Percentiles rank a stretch among this genome's conserved stretches.
Evolutionary conservation across 64 coral and sea anemone genomes (phyloP).

Genomic region (Pocillopora verrucosa): DNA sequence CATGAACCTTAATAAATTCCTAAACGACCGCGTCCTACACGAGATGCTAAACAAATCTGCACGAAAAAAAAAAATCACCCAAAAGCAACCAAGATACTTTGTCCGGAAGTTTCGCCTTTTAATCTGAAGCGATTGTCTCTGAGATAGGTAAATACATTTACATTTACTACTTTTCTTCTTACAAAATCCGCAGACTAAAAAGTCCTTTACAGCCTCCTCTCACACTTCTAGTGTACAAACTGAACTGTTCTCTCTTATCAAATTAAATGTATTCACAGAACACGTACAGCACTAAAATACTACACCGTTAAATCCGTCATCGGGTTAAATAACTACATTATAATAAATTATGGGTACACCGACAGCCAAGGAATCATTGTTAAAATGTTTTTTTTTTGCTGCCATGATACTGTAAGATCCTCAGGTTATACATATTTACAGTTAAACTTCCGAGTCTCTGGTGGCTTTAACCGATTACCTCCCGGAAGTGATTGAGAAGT

Average conservation of each 20-base stretch:
- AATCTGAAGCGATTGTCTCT: constrained; percentile 1
- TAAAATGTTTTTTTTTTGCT: constrained; percentile 10
- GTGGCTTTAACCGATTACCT: not conserved
- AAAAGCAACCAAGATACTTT: not conserved
- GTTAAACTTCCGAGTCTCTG: not conserved
- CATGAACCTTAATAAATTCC: too few species aligned
- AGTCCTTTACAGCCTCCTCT: too few species aligned
- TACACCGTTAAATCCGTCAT: not conserved
- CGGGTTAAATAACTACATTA: constrained; percentile 18
- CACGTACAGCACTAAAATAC: not conserved
- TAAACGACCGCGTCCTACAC: not conserved
- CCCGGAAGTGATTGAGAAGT: not conserved
- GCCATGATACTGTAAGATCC: not conserved
- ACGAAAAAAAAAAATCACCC: not conserved
- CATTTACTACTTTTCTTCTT: not conserved
- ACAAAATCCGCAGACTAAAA: constrained; percentile 1
- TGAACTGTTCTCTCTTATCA: not conserved
- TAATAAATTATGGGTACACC: constrained; percentile 31
- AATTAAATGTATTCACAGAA: constrained; percentile 17
- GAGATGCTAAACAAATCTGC: not conserved
- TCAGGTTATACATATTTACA: constrained; percentile 19
- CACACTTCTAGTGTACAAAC: not conserved
- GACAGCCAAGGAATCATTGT: not conserved
- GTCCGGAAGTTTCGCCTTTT: not conserved
- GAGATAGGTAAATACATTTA: not conserved